phyloP scores from a whole-genome alignment of 2,888 invertebrate species.

The Stenichneumon culpator region DNA sequence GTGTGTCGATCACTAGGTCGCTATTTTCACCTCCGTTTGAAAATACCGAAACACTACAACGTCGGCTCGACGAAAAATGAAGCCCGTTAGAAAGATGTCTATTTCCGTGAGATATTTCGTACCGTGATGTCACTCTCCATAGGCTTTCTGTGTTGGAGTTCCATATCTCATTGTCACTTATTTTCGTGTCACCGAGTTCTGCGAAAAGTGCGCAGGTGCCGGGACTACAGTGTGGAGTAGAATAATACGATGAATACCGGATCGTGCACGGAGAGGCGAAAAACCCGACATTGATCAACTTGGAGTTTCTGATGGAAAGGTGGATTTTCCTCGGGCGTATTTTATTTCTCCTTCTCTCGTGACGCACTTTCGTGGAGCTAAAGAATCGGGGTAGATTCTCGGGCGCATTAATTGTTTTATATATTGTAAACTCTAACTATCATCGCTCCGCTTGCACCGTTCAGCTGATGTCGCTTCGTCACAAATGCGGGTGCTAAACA shows the following conservation, averaged over 20 bases:
- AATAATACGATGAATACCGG: background rate
- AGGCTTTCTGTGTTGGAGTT: background rate
- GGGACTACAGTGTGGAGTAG: background rate
- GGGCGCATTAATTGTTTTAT: background rate
- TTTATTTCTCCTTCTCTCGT: background rate
- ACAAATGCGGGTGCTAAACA: background rate
- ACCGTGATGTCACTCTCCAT: background rate
- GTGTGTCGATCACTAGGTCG: background rate
- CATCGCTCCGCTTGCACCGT: background rate
- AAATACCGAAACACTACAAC: background rate
- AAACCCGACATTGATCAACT: constrained; percentile 14
- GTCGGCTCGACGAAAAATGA: background rate
- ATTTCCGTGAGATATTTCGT: background rate
- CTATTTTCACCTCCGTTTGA: background rate
- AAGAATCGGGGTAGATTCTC: background rate
- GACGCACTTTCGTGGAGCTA: constrained; percentile 13
- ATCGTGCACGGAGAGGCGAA: background rate
- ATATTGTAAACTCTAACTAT: background rate
- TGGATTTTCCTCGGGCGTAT: background rate
- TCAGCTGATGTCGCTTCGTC: background rate
- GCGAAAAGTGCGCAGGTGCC: constrained; percentile 5
- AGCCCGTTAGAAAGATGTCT: background rate
- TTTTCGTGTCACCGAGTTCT: constrained; percentile 28
- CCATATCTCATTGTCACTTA: constrained; percentile 23
- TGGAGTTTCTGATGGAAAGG: background rate